Conservation (phyloP, 2,797 vertebrate genomes). For the Apodemus agrarius region DNA sequence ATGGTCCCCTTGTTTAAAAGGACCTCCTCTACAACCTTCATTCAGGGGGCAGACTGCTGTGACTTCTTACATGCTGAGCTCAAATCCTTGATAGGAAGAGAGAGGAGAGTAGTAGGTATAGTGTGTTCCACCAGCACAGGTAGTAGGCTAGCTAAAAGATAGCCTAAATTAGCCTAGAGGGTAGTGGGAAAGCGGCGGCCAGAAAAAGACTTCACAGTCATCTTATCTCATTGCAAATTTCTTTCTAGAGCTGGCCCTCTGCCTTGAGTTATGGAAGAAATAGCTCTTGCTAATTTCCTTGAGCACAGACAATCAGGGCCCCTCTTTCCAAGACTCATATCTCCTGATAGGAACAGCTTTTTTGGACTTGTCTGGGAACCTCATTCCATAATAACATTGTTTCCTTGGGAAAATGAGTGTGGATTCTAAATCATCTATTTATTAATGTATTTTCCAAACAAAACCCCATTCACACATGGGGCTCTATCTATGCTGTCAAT, state of each 20-base stretch:
- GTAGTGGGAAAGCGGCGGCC: not conserved
- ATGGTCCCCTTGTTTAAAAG: constrained; percentile 17
- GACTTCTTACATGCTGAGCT: not conserved
- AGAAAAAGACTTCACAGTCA: constrained; percentile 11
- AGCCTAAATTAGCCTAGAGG: not conserved
- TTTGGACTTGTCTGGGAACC: constrained; percentile 64
- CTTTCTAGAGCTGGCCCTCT: constrained; percentile 59
- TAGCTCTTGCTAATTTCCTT: constrained; percentile 54
- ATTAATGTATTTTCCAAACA: constrained; percentile 71
- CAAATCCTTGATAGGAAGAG: not conserved
- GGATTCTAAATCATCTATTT: constrained; percentile 73
- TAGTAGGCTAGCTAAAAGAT: not conserved
- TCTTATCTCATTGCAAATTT: constrained; percentile 67
- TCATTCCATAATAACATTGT: constrained; percentile 49
- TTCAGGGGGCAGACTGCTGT: not conserved
- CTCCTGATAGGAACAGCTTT: constrained; percentile 65
- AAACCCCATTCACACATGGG: not conserved
- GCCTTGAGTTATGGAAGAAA: constrained; percentile 69
- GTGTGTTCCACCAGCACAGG: rapidly evolving
- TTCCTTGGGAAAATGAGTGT: constrained; percentile 74
- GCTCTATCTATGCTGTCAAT: not conserved
- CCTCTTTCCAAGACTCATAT: constrained; percentile 64
- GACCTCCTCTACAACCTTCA: not conserved
- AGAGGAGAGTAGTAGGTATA: not conserved
- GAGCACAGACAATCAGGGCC: constrained; percentile 40